Percentiles rank a stretch among this genome's conserved stretches.
Conservation (phyloP, 2,797 vertebrate species). For the Mionectes olivaceus region DNA sequence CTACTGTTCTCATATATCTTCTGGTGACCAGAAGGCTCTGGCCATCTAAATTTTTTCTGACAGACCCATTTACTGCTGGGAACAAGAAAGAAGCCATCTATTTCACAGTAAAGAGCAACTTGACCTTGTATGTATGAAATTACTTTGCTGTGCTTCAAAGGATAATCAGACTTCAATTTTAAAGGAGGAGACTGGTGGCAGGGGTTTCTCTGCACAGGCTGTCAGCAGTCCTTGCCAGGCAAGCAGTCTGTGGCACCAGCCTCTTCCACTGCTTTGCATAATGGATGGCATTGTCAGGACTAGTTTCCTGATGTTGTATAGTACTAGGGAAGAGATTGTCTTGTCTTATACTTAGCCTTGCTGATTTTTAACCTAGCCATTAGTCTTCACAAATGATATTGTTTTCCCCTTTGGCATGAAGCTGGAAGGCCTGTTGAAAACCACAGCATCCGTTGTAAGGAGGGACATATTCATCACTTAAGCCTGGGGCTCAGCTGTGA, state of each 20-base stretch:
- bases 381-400: not conserved
- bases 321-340: not conserved
- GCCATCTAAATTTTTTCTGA: not conserved
- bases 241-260: not conserved
- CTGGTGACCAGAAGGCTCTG: not conserved
- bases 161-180: not conserved
- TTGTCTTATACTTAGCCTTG: not conserved
- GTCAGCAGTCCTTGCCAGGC: not conserved
- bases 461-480: not conserved
- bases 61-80: not conserved
- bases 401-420: not conserved
- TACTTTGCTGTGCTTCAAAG: not conserved
- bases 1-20: not conserved
- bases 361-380: conserved; percentile 9
- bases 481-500: conserved; percentile 16
- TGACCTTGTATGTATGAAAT: not conserved
- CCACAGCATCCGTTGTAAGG: not conserved
- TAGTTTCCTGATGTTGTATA: not conserved
- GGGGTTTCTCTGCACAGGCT: not conserved
- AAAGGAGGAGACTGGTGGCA: not conserved
- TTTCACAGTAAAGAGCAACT: not conserved
- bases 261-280: not conserved
- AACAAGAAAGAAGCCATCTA: not conserved
- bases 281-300: not conserved
- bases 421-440: conserved; percentile 20